phyloP scores from a whole-genome alignment of 2,888 invertebrate species.

The Eristalis arbustorum region DNA sequence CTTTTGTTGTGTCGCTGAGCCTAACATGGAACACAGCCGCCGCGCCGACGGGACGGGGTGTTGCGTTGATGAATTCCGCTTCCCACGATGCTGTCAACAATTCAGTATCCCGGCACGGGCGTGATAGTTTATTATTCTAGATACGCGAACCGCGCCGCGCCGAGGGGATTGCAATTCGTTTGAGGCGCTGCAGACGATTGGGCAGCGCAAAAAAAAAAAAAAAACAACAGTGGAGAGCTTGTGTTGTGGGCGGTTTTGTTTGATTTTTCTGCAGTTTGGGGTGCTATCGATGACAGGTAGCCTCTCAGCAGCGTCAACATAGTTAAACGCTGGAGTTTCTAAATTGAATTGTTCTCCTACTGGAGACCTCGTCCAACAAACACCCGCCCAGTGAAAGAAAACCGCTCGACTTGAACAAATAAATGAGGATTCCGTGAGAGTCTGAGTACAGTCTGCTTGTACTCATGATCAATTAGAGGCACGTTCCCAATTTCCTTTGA shows the following conservation, averaged over 20 bases:
- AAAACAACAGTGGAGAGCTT: background rate
- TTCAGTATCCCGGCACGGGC: constrained; percentile 24
- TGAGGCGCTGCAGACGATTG: background rate
- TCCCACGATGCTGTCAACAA: constrained; percentile 60
- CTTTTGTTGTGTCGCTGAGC: background rate
- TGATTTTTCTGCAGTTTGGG: too few species aligned
- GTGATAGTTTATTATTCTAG: constrained; percentile 27
- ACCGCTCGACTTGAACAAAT: too few species aligned
- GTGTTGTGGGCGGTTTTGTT: background rate
- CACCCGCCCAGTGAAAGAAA: too few species aligned
- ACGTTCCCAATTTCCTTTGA: too few species aligned
- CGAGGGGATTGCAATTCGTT: background rate
- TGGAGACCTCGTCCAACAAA: too few species aligned
- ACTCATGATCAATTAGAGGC: too few species aligned
- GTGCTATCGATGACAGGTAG: too few species aligned
- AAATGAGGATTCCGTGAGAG: too few species aligned
- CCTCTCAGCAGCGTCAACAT: too few species aligned
- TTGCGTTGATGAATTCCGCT: constrained; percentile 51
- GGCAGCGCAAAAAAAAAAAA: background rate
- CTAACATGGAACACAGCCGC: background rate
- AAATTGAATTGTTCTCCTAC: too few species aligned
- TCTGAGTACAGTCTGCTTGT: too few species aligned
- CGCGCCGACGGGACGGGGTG: background rate
- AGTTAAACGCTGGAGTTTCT: too few species aligned
- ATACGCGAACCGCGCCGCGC: background rate